Evolutionary conservation across 2,888 invertebrate species (phyloP).

Genomic region (Macrophya alboannulata): DNA sequence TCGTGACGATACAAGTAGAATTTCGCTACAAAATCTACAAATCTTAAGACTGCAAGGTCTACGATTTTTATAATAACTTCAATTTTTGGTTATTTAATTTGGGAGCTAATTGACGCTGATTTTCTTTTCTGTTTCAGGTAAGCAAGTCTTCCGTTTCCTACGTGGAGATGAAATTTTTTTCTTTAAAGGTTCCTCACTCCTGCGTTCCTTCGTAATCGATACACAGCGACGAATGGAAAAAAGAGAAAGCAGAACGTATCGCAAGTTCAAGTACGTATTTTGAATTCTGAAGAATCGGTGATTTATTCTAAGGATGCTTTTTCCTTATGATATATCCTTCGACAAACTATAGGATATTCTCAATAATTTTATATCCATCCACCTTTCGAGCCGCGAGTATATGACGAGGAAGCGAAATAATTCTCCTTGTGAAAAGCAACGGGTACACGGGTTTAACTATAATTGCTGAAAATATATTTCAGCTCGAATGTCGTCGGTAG

Average conservation of each 20-base stretch:
- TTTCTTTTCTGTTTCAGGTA: conserved; percentile 43
- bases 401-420: not conserved
- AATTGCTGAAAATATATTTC: conserved; percentile 16
- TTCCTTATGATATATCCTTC: not conserved
- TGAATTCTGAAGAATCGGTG: conserved; percentile 12
- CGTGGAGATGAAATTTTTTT: not conserved
- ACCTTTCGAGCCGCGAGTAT: not conserved
- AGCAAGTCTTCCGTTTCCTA: conserved; percentile 21
- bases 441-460: not conserved
- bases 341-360: not conserved
- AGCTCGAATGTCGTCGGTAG: not conserved
- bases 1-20: not conserved
- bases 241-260: not conserved
- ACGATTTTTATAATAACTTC: not conserved
- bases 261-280: conserved; percentile 5
- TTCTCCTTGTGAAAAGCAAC: not conserved
- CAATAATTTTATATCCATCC: not conserved
- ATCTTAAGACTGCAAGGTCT: too few relatives aligned
- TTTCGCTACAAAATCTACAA: not conserved
- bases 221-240: not conserved
- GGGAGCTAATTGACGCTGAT: not conserved
- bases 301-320: not conserved
- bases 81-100: not conserved
- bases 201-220: conserved; percentile 12
- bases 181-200: not conserved